Base-by-base conservation (phyloP, 2,113 vertebrate genomes). In the Leptobrachium leishanense region DNA sequence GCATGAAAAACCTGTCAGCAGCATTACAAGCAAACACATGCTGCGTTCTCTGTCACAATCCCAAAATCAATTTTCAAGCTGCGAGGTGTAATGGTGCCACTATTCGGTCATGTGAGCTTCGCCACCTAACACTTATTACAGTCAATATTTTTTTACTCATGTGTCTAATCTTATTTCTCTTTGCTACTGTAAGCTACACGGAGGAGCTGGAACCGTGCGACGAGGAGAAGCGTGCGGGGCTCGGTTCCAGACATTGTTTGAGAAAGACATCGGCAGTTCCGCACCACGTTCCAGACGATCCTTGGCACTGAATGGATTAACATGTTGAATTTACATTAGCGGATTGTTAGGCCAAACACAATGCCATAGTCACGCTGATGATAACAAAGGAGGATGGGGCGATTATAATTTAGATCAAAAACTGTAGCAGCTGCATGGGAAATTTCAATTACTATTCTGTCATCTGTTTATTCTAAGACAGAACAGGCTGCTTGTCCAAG, bases 41-140 rank as follows among this genome's bases (percentile, higher is more conserved):
- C 72, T 74, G 78, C 65, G 74, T 81, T 80, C 57, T 50, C 72
- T 81, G 78, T 74, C 72, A 81, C 72, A 81, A 74, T 74, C 72
- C 71, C 65, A 81, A 74, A 81, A 81, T 79, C 78, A 81, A 74
- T 81, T 81, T 81, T 81, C 78, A 74, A 81, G 78, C 78, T 74
- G 71, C 20, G 64, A 81, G 65, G 42, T 53, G 50, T 74, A 80
- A 73, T 68, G 64, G 64, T 81, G 71, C 78, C 78, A 74, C 65
- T 41, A 74, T 43, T 68, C 77, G 44, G 70, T 74, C 78, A 69
- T 68, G 67, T 43, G 39, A 68, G 11, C 53, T 63, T 40, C 62
- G 64, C 31, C 66, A 59, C 41, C 54, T 74, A 68, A 81, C 72
- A 74, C 78, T 81, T 81, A 81, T 81, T 81, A 81, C 71, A 68